phyloP scores from a whole-genome alignment of 2,797 vertebrate species.

The Chiloscyllium punctatum region DNA sequence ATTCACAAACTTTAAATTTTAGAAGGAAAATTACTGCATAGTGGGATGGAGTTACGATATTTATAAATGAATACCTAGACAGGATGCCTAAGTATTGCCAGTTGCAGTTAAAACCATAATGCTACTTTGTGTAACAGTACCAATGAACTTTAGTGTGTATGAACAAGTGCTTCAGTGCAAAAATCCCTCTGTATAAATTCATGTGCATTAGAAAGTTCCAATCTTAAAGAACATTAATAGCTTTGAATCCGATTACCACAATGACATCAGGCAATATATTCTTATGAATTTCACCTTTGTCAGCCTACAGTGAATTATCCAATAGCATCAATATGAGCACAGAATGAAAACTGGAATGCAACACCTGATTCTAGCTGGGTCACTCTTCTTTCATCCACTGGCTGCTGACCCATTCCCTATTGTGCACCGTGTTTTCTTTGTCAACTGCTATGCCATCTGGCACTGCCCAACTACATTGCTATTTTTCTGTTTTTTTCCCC shows the following conservation, averaged over 20 bases:
- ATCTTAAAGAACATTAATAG: constrained; percentile 3
- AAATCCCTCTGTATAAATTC: neutral
- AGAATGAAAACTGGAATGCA: constrained; percentile 10
- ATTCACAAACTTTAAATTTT: neutral
- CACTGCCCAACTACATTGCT: neutral
- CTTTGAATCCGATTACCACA: neutral
- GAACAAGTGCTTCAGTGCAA: neutral
- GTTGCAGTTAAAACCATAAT: neutral
- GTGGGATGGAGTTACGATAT: neutral
- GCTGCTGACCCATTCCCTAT: constrained; percentile 19
- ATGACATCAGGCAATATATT: neutral
- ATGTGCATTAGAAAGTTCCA: neutral
- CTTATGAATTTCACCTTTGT: neutral
- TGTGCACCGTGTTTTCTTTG: neutral
- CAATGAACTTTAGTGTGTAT: neutral
- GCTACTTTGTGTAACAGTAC: neutral
- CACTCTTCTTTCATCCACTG: neutral
- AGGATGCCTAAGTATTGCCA: neutral
- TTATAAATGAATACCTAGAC: neutral
- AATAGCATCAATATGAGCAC: neutral
- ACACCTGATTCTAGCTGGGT: neutral
- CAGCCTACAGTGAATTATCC: neutral
- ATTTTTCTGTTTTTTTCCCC: neutral
- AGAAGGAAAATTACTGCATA: neutral
- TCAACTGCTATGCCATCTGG: constrained; percentile 9